phyloP scores from a whole-genome alignment of 2,888 invertebrate genomes.

The Eremobia ochroleuca region DNA sequence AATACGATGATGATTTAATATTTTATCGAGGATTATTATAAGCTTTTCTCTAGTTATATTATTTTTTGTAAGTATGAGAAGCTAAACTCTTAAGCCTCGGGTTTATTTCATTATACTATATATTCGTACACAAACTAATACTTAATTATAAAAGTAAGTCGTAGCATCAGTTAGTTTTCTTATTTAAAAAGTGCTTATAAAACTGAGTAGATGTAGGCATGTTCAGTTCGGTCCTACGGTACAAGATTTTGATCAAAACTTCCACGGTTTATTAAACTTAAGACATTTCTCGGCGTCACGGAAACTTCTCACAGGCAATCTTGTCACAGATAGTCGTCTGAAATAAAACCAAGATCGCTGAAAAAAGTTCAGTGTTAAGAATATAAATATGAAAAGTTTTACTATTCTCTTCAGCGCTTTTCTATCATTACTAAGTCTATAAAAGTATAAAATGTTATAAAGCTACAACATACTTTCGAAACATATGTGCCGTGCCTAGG shows the following conservation, averaged over 20 bases:
- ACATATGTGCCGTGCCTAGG: neutral
- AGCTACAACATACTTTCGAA: conserved; percentile 16
- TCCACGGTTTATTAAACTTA: conserved; percentile 27
- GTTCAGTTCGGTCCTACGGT: neutral
- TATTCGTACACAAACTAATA: conserved; percentile 1
- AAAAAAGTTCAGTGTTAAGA: neutral
- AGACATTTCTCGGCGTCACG: conserved; percentile 11
- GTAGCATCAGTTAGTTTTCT: neutral
- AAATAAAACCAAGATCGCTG: neutral
- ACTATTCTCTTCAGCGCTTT: neutral
- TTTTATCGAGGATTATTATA: neutral
- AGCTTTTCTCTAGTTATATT: neutral
- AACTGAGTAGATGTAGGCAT: neutral
- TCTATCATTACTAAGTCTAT: neutral
- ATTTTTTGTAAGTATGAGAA: neutral
- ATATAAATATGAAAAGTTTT: conserved; percentile 3
- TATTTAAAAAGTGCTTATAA: neutral
- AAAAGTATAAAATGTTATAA: neutral
- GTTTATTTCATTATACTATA: neutral
- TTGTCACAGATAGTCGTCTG: conserved; percentile 8
- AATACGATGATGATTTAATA: conserved; percentile 1
- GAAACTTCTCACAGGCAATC: conserved; percentile 16
- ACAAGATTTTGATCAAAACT: conserved; percentile 42
- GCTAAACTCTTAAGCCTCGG: neutral
- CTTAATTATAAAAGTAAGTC: neutral